Percentiles rank a stretch among this genome's conserved stretches.
phyloP scores from a whole-genome alignment of 2,888 invertebrate genomes.

The Sepioteuthis lessoniana region DNA sequence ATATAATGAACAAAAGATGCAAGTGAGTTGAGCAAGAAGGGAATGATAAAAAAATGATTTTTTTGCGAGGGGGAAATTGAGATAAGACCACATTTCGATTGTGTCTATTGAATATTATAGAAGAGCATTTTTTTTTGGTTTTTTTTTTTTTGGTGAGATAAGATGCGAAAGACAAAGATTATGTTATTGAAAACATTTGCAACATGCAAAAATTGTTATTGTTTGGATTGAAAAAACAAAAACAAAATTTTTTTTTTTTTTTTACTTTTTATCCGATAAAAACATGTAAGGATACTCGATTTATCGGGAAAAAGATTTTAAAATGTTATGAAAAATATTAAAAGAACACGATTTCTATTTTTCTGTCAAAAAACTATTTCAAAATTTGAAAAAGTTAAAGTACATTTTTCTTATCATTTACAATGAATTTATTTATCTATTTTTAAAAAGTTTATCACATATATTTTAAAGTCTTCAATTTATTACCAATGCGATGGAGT shows the following conservation, averaged over 20 bases:
- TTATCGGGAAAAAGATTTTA: neutral
- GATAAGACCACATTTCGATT: too few relatives aligned
- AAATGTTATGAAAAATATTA: neutral
- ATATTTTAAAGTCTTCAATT: too few relatives aligned
- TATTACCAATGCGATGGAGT: too few relatives aligned
- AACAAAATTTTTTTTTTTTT: neutral
- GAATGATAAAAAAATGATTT: neutral
- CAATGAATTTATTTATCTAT: too few relatives aligned
- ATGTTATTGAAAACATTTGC: neutral
- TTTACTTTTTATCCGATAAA: neutral
- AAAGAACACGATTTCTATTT: neutral
- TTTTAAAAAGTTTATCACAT: too few relatives aligned
- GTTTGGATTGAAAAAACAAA: neutral
- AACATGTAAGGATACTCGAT: neutral
- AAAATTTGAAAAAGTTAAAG: neutral
- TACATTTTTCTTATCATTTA: neutral
- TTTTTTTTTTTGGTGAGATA: neutral
- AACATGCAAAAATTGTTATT: neutral
- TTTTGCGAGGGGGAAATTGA: neutral
- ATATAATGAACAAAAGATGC: too few relatives aligned
- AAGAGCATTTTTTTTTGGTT: neutral
- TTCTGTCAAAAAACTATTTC: neutral
- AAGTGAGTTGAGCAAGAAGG: neutral
- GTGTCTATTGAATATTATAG: constrained; percentile 15
- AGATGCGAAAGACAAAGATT: neutral